Evolutionary conservation across 2,888 invertebrate genomes (phyloP).

Genomic region (Drosophila bunnanda): DNA sequence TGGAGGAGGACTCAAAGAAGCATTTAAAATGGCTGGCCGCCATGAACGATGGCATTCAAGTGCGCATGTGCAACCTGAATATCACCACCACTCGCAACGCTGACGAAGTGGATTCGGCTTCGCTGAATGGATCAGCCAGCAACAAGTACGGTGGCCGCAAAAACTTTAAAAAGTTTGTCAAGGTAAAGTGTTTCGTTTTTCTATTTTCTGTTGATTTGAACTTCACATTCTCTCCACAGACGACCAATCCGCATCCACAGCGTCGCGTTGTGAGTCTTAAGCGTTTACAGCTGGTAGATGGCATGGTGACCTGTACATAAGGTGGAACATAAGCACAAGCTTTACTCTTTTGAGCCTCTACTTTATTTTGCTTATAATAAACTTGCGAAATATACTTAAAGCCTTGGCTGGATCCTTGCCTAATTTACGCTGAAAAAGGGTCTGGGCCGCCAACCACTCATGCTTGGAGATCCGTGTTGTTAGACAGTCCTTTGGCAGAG

Average conservation of each 20-base stretch:
- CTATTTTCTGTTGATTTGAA: accelerated
- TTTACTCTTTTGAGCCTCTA: not conserved
- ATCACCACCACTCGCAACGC: constrained; percentile 43
- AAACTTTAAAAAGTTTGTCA: constrained; percentile 83
- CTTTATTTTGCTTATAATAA: constrained; percentile 81
- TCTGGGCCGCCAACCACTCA: constrained; percentile 80
- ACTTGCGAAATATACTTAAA: constrained; percentile 79
- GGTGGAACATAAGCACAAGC: not conserved
- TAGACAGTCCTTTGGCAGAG: constrained; percentile 49
- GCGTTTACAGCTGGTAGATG: constrained; percentile 64
- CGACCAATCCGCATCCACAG: constrained; percentile 68
- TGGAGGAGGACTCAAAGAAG: constrained; percentile 35
- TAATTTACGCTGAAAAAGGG: constrained; percentile 76
- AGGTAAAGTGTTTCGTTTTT: constrained; percentile 67
- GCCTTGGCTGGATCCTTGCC: constrained; percentile 74
- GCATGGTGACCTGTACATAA: constrained; percentile 46
- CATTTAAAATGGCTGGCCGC: constrained; percentile 74
- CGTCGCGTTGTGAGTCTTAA: constrained; percentile 53
- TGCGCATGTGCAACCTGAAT: constrained; percentile 67
- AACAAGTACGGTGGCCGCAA: constrained; percentile 55
- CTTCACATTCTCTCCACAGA: constrained; percentile 45
- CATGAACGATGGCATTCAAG: constrained; percentile 75
- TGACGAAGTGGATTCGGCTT: constrained; percentile 24
- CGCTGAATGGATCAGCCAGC: constrained; percentile 16
- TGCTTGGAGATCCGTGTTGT: constrained; percentile 75